These are phyloP conservation scores for Atta cephalotes DNA, from an alignment of 1,140 invertebrate genomes.

Conservation along the genomic window DNA sequence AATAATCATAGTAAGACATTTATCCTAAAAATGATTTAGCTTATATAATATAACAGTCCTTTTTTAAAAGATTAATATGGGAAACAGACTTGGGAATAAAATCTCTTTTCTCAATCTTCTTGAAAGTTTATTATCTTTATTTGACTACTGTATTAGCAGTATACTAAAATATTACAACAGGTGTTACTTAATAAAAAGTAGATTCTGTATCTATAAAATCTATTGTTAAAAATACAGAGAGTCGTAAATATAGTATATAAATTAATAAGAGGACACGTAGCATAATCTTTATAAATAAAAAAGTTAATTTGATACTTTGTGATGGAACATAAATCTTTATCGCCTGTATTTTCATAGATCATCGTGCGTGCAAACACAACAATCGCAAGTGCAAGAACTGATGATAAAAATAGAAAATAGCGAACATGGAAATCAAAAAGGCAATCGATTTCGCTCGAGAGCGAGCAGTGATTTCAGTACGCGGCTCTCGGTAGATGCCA, in stretches of 20 bases:
- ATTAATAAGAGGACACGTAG: not conserved
- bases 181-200: not conserved
- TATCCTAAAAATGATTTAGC: slow-evolving; percentile 15
- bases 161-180: slow-evolving; percentile 23
- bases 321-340: not conserved
- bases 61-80: not conserved
- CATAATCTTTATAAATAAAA: not conserved
- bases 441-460: slow-evolving; percentile 31
- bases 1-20: not conserved
- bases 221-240: not conserved
- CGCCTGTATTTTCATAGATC: too few species aligned
- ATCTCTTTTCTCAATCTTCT: not conserved
- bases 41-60: not conserved
- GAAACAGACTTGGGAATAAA: not conserved
- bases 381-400: slow-evolving; percentile 2
- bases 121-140: not conserved
- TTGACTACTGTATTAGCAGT: not conserved
- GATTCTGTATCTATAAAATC: not conserved
- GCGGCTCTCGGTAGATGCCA: slow-evolving; percentile 44
- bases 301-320: not conserved
- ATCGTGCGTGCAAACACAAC: not conserved
- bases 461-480: slow-evolving; percentile 41
- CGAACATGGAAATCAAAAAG: slow-evolving; percentile 23
- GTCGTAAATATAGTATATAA: not conserved
- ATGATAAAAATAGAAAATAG: not conserved